These are phyloP conservation scores for Cinara cedri DNA, from an alignment of 2,888 invertebrate genomes.

Conservation along the genomic window DNA sequence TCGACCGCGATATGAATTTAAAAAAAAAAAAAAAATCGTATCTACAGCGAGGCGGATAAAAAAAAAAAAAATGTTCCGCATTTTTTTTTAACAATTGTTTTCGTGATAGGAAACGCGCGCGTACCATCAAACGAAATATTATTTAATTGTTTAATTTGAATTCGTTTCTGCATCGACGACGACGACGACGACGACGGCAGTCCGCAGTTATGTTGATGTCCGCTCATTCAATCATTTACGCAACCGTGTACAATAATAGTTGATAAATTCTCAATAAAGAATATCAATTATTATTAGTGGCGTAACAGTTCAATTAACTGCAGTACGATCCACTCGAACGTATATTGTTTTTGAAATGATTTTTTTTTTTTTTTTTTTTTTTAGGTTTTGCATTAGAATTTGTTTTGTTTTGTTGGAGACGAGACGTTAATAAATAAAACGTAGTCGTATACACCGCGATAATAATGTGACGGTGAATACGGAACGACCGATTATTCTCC, in stretches of 20 bases:
- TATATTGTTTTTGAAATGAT: too few relatives aligned
- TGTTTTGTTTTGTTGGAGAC: too few relatives aligned
- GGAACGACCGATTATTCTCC: too few relatives aligned
- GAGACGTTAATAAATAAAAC: too few relatives aligned
- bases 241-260: background rate
- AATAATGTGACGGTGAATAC: too few relatives aligned
- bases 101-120: background rate
- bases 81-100: too few relatives aligned
- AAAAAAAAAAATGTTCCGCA: too few relatives aligned
- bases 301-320: constrained; percentile 35
- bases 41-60: constrained; percentile 1
- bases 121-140: background rate
- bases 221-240: background rate
- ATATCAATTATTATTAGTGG: constrained; percentile 19
- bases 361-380: too few relatives aligned
- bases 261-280: background rate
- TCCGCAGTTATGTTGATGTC: background rate
- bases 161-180: background rate
- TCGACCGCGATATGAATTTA: background rate
- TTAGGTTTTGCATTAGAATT: too few relatives aligned
- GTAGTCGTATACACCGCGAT: too few relatives aligned
- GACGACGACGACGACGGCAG: too few relatives aligned
- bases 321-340: too few relatives aligned
- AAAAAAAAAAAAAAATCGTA: background rate
- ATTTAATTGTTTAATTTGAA: constrained; percentile 32